Percentiles rank a stretch among this genome's conserved stretches.
phyloP scores from a whole-genome alignment of 2,888 invertebrate species.

The Chelonus formosanus region DNA sequence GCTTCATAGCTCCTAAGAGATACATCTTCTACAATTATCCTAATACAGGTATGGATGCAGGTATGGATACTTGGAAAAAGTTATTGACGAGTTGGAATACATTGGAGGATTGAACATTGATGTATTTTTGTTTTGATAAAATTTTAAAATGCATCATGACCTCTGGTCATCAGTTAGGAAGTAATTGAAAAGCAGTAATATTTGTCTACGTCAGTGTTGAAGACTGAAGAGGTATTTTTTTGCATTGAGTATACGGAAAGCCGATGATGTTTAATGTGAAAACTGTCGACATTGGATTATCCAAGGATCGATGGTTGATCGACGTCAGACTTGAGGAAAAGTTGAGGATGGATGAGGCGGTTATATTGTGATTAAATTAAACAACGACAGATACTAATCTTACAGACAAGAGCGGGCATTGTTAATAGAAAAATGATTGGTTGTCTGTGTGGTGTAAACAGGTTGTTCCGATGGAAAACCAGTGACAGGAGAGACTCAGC shows the following conservation, averaged over 20 bases:
- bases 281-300: conserved; percentile 7
- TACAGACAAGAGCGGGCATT: conserved; percentile 49
- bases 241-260: neutral
- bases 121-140: too few relatives aligned
- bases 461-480: conserved; percentile 48
- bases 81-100: too few relatives aligned
- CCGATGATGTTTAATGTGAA: conserved; percentile 9
- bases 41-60: too few relatives aligned
- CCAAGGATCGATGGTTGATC: conserved; percentile 22
- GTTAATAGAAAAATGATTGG: conserved; percentile 58
- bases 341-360: conserved; percentile 17
- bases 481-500: conserved; percentile 20
- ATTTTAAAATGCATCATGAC: too few relatives aligned
- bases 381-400: conserved; percentile 53
- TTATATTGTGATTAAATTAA: conserved; percentile 26
- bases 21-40: too few relatives aligned
- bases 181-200: conserved; percentile 8
- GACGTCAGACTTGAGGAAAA: conserved; percentile 2
- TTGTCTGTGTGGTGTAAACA: conserved; percentile 52
- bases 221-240: conserved; percentile 8
- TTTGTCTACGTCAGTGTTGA: conserved; percentile 21
- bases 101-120: too few relatives aligned
- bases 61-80: too few relatives aligned
- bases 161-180: conserved; percentile 7
- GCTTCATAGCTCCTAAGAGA: too few relatives aligned